Percentiles rank a stretch among this genome's conserved stretches.
Conservation (phyloP, 2,113 vertebrate genomes). For the Amazona guildingii region DNA sequence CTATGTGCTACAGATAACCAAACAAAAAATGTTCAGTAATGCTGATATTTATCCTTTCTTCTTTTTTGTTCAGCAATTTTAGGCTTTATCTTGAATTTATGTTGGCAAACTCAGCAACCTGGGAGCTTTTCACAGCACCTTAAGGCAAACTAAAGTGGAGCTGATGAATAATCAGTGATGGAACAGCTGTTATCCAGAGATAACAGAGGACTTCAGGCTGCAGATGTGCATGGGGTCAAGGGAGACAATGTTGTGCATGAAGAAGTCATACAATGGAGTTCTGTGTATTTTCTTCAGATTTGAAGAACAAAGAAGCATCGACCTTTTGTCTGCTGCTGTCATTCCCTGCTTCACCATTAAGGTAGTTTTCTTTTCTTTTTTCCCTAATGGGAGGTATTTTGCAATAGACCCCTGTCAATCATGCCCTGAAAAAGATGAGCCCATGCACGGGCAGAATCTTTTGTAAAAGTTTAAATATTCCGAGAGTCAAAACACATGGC, state of each 20-base stretch:
- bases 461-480: neutral
- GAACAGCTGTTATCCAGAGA: slow-evolving; percentile 68
- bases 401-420: slow-evolving; percentile 35
- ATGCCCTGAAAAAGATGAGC: neutral
- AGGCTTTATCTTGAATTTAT: neutral
- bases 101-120: slow-evolving; percentile 1
- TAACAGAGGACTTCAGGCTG: slow-evolving; percentile 61
- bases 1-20: neutral
- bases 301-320: slow-evolving; percentile 43
- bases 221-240: slow-evolving; percentile 61
- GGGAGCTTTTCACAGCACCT: slow-evolving; percentile 47
- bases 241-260: slow-evolving; percentile 45
- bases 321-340: slow-evolving; percentile 58
- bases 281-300: slow-evolving; percentile 64
- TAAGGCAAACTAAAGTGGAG: slow-evolving; percentile 35
- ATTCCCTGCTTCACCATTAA: slow-evolving; percentile 40
- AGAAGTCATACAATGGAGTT: slow-evolving; percentile 61
- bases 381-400: slow-evolving; percentile 13
- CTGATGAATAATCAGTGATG: slow-evolving; percentile 64
- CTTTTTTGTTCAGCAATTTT: neutral
- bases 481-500: neutral
- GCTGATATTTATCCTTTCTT: neutral
- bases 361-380: slow-evolving; percentile 1
- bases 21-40: neutral
- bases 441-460: neutral